Base-by-base conservation (phyloP, 53 echinoderm and acorn worm species). In the Henricia sp. region DNA sequence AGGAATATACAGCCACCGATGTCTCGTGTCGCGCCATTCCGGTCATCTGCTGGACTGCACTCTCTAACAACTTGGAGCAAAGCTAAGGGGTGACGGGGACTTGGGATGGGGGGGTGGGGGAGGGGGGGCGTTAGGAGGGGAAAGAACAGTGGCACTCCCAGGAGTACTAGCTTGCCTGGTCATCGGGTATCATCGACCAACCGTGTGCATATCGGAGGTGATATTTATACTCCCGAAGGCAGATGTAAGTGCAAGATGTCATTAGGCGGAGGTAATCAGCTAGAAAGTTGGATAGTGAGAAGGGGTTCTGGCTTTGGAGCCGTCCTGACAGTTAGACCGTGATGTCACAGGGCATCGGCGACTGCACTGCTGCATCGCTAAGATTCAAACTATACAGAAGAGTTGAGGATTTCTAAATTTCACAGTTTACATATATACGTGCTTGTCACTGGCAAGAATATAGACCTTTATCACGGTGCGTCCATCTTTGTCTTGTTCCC, bases 191-290 rank as follows among this genome's bases (percentile, higher is more conserved):
- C 76, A 76, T 29, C 58, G 58, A 76, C 76, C 21, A 43, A 59
- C 32, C 76, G 59, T 76, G 58, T 33, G 41, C 30, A 21, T 76
- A 76, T 76, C 59, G 4, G 43, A 76, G 76, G 76, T 76, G 76
- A 76, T 76, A 76, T 59, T 76, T 41, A 76, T 76, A 43, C 59
- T 76, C 76, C 76, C 76, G 58, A 76, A 76, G 57, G 76, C 76
- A 76, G 76, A 76, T 76, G 76, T 76, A 76, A 76, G 76, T 76
- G 76, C 76, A 76, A 76, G 59, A 76, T 76, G 76, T 76, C 76
- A 76, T 76, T 76, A 76, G 59, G 76, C 58, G 25, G 76, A 42
- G 37, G 57, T 76, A 76, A 76, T 76, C 76, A 76, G 57, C 57
- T 59, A 76, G 76, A 58, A 76, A 59, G 76, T 57, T 59, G 39